Evolutionary conservation across 1,140 invertebrate species (phyloP), one percentile per base, ranked within the genome.

Genomic region (Chironomus tepperi): DNA sequence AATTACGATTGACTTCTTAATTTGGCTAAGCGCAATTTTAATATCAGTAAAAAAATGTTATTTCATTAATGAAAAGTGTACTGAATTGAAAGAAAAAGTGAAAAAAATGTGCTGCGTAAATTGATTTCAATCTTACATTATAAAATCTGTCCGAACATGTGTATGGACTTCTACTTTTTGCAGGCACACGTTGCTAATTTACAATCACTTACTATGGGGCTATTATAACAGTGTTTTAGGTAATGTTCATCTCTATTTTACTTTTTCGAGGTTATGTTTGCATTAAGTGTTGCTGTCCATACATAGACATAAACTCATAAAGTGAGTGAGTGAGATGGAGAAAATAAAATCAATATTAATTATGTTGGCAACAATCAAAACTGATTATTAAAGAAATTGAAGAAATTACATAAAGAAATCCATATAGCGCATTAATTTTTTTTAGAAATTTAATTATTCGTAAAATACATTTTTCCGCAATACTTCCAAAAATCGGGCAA

Each of bases 401-500:
- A 57, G n/a, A n/a, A 57, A 57, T 57, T 57, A 57, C 47, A 57
- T 57, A 57, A 57, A 57, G n/a, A 57, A 57, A 57, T 57, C 47
- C 47, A 57, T 57, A 57, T 57, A 70, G 65, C 19, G 65, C 65
- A 70, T 70, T 70, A 70, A 70, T n/a, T 57, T 57, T 43, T 47
- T 57, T 57, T 70, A 70, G 65, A 70, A 70, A 70, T 70, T 70
- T 70, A 70, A 70, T 70, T 70, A 70, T 70, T 70, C n/a, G 12
- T 57, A 57, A 57, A 57, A n/a, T 57, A 57, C 47, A 57, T 57
- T 57, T 57, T 57, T 57, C 47, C 47, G 47, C 47, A 57, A 57
- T 57, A n/a, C n/a, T 12, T 12, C 47, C 7, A 57, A 57, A 47
- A 47, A 47, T 47, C 12, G 12, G n/a, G n/a, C 47, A 57, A 57